Conservation (phyloP, 2,113 vertebrate species). For the Vanacampus margaritifer region DNA sequence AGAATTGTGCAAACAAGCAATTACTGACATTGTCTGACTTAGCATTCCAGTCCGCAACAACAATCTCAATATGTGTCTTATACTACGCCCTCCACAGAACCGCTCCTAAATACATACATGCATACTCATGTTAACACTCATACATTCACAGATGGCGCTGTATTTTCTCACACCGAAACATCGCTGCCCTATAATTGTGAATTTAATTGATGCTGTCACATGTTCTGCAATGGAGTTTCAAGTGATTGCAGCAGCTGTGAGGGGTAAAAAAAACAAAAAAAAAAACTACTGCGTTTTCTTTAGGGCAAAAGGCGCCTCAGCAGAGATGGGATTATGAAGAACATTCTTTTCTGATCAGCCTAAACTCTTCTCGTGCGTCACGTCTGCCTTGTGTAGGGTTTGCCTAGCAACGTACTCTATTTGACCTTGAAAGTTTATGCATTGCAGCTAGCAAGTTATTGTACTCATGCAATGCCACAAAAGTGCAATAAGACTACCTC, state of each 20-base stretch:
- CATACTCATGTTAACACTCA: not conserved
- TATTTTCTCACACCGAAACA: slow-evolving; percentile 50
- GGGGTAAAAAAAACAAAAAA: slow-evolving; percentile 49
- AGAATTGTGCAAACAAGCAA: slow-evolving; percentile 35
- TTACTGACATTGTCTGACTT: slow-evolving; percentile 22
- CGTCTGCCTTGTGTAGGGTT: slow-evolving; percentile 30
- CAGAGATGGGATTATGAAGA: slow-evolving; percentile 59
- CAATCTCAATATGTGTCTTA: slow-evolving; percentile 4
- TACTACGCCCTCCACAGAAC: not conserved
- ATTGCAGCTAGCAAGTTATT: not conserved
- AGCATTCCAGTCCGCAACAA: slow-evolving; percentile 27
- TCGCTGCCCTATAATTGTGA: slow-evolving; percentile 65
- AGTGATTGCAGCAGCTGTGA: slow-evolving; percentile 60
- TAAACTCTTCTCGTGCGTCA: slow-evolving; percentile 38
- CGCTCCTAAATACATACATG: not conserved
- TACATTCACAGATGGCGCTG: slow-evolving; percentile 29
- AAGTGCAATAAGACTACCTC: slow-evolving; percentile 7
- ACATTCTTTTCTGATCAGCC: slow-evolving; percentile 50
- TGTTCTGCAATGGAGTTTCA: slow-evolving; percentile 63
- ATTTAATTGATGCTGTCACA: slow-evolving; percentile 73
- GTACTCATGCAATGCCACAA: not conserved
- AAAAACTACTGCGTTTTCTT: slow-evolving; percentile 32
- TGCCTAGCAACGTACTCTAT: slow-evolving; percentile 2
- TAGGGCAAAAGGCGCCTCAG: slow-evolving; percentile 59
- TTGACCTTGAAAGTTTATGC: slow-evolving; percentile 24